Percentiles rank a stretch among this genome's conserved stretches.
Conservation (phyloP, 2,888 invertebrate species). For the Meiosimyza platycephala region DNA sequence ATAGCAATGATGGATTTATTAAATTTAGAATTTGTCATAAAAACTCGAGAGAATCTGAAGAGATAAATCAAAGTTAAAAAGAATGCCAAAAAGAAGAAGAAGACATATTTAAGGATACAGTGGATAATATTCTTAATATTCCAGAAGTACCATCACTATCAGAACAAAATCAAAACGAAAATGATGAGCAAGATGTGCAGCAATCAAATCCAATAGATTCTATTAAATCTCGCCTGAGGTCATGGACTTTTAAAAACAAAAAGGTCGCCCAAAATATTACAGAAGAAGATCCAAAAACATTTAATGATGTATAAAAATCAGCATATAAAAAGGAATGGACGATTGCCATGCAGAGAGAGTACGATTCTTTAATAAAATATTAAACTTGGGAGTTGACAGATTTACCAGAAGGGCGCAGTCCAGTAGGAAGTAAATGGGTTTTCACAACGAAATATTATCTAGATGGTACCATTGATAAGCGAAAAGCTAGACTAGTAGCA, state of each 20-base stretch:
- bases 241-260: constrained; percentile 13
- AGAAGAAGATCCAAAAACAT: not conserved
- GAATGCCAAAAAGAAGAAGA: too few species aligned
- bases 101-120: too few species aligned
- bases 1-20: too few species aligned
- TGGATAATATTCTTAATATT: too few species aligned
- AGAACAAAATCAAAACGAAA: too few species aligned
- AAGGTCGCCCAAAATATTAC: not conserved
- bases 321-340: not conserved
- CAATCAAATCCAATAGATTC: not conserved
- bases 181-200: too few species aligned
- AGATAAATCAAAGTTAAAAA: too few species aligned
- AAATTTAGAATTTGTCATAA: too few species aligned
- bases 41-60: too few species aligned
- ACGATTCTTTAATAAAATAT: constrained; percentile 40
- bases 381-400: too few species aligned
- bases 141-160: too few species aligned
- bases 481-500: constrained; percentile 37
- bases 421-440: constrained; percentile 18
- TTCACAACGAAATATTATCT: constrained; percentile 31
- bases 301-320: not conserved
- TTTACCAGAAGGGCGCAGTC: too few species aligned
- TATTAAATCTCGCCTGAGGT: constrained; percentile 8
- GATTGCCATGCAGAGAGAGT: constrained; percentile 48
- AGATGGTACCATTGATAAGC: constrained; percentile 30